Evolutionary conservation across 2,113 vertebrate species (phyloP).

Genomic region (Chitala chitala): DNA sequence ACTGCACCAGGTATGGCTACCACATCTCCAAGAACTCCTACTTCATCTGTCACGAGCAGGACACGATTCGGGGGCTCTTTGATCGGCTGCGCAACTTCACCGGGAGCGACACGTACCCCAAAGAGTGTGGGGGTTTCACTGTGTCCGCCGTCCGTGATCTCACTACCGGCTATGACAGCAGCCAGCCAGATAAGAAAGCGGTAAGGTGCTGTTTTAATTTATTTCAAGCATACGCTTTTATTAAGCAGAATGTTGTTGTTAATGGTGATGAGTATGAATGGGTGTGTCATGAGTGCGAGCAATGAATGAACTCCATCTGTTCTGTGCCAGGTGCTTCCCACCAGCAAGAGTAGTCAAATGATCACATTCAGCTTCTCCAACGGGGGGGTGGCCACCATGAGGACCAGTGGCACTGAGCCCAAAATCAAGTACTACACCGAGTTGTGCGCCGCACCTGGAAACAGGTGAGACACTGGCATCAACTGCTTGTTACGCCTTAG

Average conservation of each 20-base stretch:
- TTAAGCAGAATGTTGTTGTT: too few species aligned
- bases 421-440: conserved; percentile 98
- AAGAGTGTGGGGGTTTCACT: conserved; percentile 74
- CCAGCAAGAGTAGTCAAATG: conserved; percentile 92
- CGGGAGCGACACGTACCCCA: conserved; percentile 74
- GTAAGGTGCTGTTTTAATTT: conserved; percentile 71
- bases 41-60: conserved; percentile 88
- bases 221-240: background rate
- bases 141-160: conserved; percentile 81
- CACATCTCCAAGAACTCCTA: conserved; percentile 91
- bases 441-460: conserved; percentile 86
- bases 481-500: too few species aligned
- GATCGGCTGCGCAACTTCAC: conserved; percentile 78
- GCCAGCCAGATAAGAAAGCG: conserved; percentile 77
- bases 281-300: too few species aligned
- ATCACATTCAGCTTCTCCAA: conserved; percentile 93
- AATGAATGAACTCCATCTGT: background rate
- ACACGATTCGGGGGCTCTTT: conserved; percentile 75
- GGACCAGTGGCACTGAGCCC: conserved; percentile 93
- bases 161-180: conserved; percentile 88
- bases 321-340: conserved; percentile 77
- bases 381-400: conserved; percentile 88
- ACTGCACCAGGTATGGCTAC: conserved; percentile 78
- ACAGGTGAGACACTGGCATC: conserved; percentile 61
- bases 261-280: too few species aligned